These are phyloP conservation scores for Python bivittatus DNA, from an alignment of 2,113 vertebrate species.

Conservation along the genomic window DNA sequence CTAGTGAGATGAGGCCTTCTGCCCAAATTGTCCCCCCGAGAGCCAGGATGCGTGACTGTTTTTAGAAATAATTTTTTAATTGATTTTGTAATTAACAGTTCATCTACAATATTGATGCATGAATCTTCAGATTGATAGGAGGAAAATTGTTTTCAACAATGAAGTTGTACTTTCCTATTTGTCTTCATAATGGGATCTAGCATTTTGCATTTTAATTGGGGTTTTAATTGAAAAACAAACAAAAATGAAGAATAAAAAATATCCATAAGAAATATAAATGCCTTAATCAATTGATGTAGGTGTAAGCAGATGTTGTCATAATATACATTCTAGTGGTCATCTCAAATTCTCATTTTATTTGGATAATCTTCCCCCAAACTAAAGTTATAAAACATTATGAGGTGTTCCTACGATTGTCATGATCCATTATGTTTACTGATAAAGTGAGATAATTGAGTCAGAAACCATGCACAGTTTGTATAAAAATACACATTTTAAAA, in stretches of 20 bases:
- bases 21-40: slow-evolving; percentile 87
- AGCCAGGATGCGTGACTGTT: slow-evolving; percentile 80
- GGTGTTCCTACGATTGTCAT: neutral
- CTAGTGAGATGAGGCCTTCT: slow-evolving; percentile 83
- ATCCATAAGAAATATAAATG: slow-evolving; percentile 55
- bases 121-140: slow-evolving; percentile 77
- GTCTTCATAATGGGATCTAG: slow-evolving; percentile 74
- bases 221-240: slow-evolving; percentile 52
- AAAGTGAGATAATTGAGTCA: neutral
- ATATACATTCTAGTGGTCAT: slow-evolving; percentile 13
- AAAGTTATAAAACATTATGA: neutral
- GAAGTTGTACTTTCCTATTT: slow-evolving; percentile 79
- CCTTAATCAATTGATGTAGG: slow-evolving; percentile 7
- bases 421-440: neutral
- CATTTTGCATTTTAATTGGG: slow-evolving; percentile 70
- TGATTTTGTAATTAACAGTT: slow-evolving; percentile 94
- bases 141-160: slow-evolving; percentile 81
- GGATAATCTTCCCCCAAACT: slow-evolving; percentile 42
- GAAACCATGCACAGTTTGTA: slow-evolving; percentile 8
- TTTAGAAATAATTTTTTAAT: slow-evolving; percentile 92
- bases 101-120: slow-evolving; percentile 83
- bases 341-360: slow-evolving; percentile 35
- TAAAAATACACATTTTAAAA: neutral
- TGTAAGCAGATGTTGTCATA: neutral
- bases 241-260: slow-evolving; percentile 56